Evolutionary conservation across 2,797 vertebrate species (phyloP), one percentile per base, ranked within the genome.

Genomic region (Schizopygopsis malacanthus): DNA sequence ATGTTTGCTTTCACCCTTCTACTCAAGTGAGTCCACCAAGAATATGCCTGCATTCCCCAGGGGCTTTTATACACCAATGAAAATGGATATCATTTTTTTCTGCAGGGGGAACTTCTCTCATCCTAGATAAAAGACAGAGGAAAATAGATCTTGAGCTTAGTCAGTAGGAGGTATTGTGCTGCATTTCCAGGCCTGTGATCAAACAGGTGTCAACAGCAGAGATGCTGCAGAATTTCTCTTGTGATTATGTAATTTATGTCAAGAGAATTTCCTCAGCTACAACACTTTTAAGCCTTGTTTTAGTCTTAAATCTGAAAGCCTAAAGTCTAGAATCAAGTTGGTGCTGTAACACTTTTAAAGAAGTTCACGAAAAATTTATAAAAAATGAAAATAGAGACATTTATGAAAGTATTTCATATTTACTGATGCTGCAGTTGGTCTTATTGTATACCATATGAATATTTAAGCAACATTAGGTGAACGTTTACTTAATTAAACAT

Each of bases 181-280:
- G 50, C 18, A 70, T 84, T 56, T 84, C 33, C 47, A 78, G 0
- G n/a, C 47, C 47, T 84, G 63, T 70, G 83, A 84, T 84, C 83
- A 84, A 84, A 84, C 75, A 84, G 39, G 63, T 77, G 61, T 78
- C 73, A 84, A 70, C 83, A 78, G 63, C 47, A 70, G 73, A 78
- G 63, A 84, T 78, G 47, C 83, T 78, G 63, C 47, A 43, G n/a
- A 78, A 84, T 78, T 84, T 84, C 37, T 84, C n/a, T 84, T 56
- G 39, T n/a, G 50, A 79, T 84, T 78, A 77, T 70, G 63, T 56
- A 69, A 70, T 43, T 70, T 70, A 28, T 79, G 25, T 71, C 75
- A 84, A 79, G 37, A 59, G n/a, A 56, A 56, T 79, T 43, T 79
- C n/a, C 20, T 70, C 63, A 54, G 11, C 63, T 70, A 5, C 25